These are phyloP conservation scores for Mercenaria mercenaria DNA, from an alignment of 1,140 invertebrate genomes.

Conservation along the genomic window DNA sequence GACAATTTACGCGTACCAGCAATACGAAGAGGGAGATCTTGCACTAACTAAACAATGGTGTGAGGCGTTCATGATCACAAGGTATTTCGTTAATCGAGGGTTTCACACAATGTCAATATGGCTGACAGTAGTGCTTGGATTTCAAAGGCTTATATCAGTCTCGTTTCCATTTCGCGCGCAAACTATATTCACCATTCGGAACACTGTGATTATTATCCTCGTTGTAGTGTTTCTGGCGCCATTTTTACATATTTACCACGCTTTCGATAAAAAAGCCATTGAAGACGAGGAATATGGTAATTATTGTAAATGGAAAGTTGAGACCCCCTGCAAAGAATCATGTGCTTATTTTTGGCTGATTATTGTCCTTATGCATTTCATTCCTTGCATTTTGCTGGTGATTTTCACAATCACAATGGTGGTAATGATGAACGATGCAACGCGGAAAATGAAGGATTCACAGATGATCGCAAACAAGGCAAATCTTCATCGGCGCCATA, in stretches of 20 bases:
- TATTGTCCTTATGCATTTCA: slow-evolving; percentile 35
- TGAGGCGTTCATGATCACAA: slow-evolving; percentile 33
- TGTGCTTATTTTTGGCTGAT: slow-evolving; percentile 55
- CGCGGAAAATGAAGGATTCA: not conserved
- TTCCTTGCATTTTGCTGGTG: slow-evolving; percentile 40
- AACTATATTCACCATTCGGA: slow-evolving; percentile 29
- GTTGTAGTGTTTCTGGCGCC: not conserved
- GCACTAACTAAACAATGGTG: slow-evolving; percentile 35
- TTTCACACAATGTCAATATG: slow-evolving; percentile 66
- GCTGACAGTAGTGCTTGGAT: slow-evolving; percentile 57
- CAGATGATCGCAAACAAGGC: slow-evolving; percentile 24
- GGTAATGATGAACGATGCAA: not conserved
- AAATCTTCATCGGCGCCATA: not conserved
- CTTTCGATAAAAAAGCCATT: slow-evolving; percentile 10
- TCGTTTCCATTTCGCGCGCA: slow-evolving; percentile 45
- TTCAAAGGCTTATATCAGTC: slow-evolving; percentile 56
- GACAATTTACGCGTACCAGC: slow-evolving; percentile 6
- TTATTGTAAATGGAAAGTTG: slow-evolving; percentile 35
- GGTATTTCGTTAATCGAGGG: slow-evolving; percentile 22
- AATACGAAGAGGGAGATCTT: not conserved
- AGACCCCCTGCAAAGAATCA: not conserved
- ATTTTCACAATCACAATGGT: slow-evolving; percentile 29
- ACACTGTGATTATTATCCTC: slow-evolving; percentile 3
- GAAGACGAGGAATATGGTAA: not conserved
- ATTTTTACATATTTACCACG: slow-evolving; percentile 57